Evolutionary conservation across 2,888 invertebrate genomes (phyloP).

Genomic region (Yponomeuta malinellus): DNA sequence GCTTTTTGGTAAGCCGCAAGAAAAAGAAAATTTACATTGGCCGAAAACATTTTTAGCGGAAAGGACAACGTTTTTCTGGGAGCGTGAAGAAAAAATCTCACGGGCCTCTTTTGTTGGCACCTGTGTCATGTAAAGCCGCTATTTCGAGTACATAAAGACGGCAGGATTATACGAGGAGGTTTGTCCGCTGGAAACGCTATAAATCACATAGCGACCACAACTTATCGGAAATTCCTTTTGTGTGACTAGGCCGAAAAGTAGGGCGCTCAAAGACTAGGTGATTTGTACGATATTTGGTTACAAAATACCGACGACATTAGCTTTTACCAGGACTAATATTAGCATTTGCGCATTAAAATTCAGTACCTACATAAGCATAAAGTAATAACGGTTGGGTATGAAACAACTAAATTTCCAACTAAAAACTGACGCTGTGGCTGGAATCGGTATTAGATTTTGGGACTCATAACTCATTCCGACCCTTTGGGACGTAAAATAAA

Average conservation of each 20-base stretch:
- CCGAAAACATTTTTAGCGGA: neutral
- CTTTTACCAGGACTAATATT: neutral
- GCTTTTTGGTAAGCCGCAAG: slow-evolving; percentile 1
- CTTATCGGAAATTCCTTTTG: slow-evolving; percentile 1
- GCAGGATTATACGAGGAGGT: neutral
- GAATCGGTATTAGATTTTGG: neutral
- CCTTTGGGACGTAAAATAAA: neutral
- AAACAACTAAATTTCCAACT: neutral
- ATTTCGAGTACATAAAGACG: neutral
- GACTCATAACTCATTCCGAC: neutral
- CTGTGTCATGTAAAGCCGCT: neutral
- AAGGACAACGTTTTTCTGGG: neutral
- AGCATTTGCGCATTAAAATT: neutral
- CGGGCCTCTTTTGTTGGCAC: neutral
- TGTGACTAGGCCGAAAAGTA: neutral
- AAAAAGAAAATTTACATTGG: slow-evolving; percentile 2
- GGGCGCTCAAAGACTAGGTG: neutral
- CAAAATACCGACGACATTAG: too few relatives aligned
- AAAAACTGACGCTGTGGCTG: neutral
- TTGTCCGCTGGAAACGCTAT: slow-evolving; percentile 1
- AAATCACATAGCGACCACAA: slow-evolving; percentile 6
- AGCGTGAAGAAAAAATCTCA: neutral
- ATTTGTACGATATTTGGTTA: neutral
- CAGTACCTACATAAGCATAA: neutral
- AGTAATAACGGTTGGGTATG: neutral